Evolutionary conservation across 2,113 vertebrate genomes (phyloP), one percentile per base, ranked within the genome.

Genomic region (Gallinago media): DNA sequence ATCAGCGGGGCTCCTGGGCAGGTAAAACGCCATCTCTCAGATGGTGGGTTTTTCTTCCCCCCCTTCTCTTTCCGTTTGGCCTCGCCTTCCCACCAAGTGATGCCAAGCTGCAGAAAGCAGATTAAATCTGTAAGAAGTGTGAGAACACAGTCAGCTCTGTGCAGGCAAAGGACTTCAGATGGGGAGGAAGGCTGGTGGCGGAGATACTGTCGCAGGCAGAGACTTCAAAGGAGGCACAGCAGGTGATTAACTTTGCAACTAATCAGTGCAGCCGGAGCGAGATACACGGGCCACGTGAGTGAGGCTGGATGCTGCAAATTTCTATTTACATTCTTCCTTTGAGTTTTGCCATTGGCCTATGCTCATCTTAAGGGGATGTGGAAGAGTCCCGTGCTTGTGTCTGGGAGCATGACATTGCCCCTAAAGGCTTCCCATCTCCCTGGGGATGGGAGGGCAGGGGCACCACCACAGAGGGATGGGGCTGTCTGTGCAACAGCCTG

Each of bases 261-360:
- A 58, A 74, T 67, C 2, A 2, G 32, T 13, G 2, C 13, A 21
- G 46, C n/a, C 0, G 0, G 75, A 77, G 50, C 0, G 0, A 49
- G 31, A 49, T 15, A 22, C 3, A 0, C 5, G 38, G 84, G 68
- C 73, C 68, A 47, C 0, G 0, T 46, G 71, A 86, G 38, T 0
- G 0, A 72, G 70, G 56, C 47, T 40, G 38, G 62, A 54, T 7
- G 13, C 63, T 27, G 26, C 66, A 34, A 7, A 42, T 52, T 59
- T 74, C 47, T 78, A 0, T 26, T 44, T 23, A 40, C 44, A 19
- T 3, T 4, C 15, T 27, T 81, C 29, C 52, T 71, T 31, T 8
- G 17, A 61, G 29, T 3, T 66, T 42, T 86, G 22, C 13, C 4
- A 15, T 73, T 74, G 46, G 4, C 0, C 0, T 25, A 9, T 12